These are phyloP conservation scores for Diadegma fenestrale DNA, from an alignment of 2,888 invertebrate genomes.

Conservation along the genomic window DNA sequence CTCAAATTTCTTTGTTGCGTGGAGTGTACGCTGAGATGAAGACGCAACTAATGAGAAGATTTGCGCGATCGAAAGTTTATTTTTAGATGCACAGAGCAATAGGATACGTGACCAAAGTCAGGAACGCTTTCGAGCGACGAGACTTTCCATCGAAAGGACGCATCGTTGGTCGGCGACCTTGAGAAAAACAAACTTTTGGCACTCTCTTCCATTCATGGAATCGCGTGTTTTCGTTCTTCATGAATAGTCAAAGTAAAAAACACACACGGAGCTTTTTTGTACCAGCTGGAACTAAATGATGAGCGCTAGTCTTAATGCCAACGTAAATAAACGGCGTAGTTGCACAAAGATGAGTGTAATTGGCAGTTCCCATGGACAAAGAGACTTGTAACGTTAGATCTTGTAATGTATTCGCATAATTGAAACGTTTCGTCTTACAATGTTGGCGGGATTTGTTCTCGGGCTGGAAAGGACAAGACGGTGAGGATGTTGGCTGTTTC, in stretches of 20 bases:
- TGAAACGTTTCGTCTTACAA: constrained; percentile 25
- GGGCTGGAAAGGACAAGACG: constrained; percentile 7
- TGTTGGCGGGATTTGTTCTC: constrained; percentile 2
- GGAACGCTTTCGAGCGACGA: constrained; percentile 15
- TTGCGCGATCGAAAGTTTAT: constrained; percentile 35
- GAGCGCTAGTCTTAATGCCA: no score
- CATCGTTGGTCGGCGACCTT: not conserved
- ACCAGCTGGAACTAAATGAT: no score
- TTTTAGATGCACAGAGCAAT: constrained; percentile 29
- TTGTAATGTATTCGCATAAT: not conserved
- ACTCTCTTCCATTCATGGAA: not conserved
- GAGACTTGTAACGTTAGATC: constrained; percentile 29
- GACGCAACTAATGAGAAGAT: constrained; percentile 29
- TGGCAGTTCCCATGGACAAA: constrained; percentile 36
- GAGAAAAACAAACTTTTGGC: not conserved
- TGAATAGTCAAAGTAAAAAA: no score
- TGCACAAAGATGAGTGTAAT: constrained; percentile 45
- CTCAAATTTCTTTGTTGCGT: not conserved
- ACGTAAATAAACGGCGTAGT: no score
- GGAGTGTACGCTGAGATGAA: not conserved
- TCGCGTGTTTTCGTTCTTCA: not conserved
- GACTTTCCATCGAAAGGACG: constrained; percentile 36
- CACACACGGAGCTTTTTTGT: no score
- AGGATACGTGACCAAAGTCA: constrained; percentile 42
- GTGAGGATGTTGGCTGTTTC: constrained; percentile 45